A percentile compares a stretch with the other conserved stretches of the same genome.
Conservation (phyloP, 2,797 vertebrate genomes). For the Acropternis orthonyx region DNA sequence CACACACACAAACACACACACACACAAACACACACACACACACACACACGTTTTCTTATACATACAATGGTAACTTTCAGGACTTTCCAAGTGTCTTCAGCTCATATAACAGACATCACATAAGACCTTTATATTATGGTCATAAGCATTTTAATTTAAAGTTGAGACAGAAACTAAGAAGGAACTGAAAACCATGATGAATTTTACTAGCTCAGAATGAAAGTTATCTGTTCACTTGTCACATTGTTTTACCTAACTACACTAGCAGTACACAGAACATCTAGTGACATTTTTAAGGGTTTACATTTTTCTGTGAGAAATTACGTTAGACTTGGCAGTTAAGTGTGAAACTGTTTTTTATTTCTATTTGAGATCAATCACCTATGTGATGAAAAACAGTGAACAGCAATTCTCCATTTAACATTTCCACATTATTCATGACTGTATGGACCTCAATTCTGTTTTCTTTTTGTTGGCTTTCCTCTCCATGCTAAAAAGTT, state of each 20-base stretch:
- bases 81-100: not conserved
- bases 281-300: not conserved
- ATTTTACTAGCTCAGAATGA: not conserved
- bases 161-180: not conserved
- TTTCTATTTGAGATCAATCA: not conserved
- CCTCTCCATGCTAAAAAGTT: not conserved
- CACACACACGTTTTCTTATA: not conserved
- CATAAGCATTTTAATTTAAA: not conserved
- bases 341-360: not conserved
- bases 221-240: not conserved
- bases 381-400: not conserved
- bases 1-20: not conserved
- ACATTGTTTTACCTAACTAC: not conserved
- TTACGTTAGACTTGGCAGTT: not conserved
- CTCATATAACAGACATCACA: not conserved
- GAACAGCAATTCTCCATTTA: not conserved
- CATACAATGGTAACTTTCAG: not conserved
- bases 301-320: not conserved
- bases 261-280: not conserved
- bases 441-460: not conserved
- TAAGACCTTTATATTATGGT: not conserved
- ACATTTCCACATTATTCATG: rapidly evolving
- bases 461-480: not conserved
- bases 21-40: not conserved
- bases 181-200: not conserved